Base-by-base conservation (phyloP, 2,113 vertebrate species). In the Felis chaus region DNA sequence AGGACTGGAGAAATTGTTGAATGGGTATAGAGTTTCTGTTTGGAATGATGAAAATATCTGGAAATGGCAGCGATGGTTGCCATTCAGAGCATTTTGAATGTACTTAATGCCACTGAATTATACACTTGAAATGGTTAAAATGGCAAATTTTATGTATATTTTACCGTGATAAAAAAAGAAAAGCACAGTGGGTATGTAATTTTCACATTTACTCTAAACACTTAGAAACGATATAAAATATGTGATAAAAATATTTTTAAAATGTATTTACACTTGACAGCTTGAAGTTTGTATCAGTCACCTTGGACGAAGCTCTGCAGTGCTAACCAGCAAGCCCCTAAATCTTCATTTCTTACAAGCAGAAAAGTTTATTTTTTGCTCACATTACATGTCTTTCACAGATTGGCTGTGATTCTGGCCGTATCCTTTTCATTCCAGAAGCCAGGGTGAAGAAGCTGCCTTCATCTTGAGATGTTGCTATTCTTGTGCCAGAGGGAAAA, bases 271-370 rank as follows among this genome's bases (percentile, higher is more conserved):
- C n/a, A 92, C 27, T 74, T 94, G 63, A 84, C 29, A 63, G 71
- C 87, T 92, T 33, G 39, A 73, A 78, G 68, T 83, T 82, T 95
- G 53, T 61, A n/a, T 96, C 74, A 41, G 29, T 79, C 55, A 95
- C 76, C 45, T 92, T n/a, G 25, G 66, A 65, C 21, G 86, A 45
- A 95, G 76, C 93, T 88, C 85, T 19, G 4, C 39, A 91, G 76
- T 25, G 81, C 18, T 80, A 95, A 65, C 36, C 29, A 61, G 33
- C 41, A 82, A 25, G 66, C 36, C 16, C n/a, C 39, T 23, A 31
- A 41, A 63, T 78, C 86, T 78, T 69, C 71, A 31, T 76, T 71
- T 31, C 27, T 81, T 85, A n/a, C 4, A 55, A 55, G 15, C 74
- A 78, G 53, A 81, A 41, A 73, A 16, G 29, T 86, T 74, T 79